Evolutionary conservation across 2,113 vertebrate genomes (phyloP).

Genomic region (Lophius piscatorius): DNA sequence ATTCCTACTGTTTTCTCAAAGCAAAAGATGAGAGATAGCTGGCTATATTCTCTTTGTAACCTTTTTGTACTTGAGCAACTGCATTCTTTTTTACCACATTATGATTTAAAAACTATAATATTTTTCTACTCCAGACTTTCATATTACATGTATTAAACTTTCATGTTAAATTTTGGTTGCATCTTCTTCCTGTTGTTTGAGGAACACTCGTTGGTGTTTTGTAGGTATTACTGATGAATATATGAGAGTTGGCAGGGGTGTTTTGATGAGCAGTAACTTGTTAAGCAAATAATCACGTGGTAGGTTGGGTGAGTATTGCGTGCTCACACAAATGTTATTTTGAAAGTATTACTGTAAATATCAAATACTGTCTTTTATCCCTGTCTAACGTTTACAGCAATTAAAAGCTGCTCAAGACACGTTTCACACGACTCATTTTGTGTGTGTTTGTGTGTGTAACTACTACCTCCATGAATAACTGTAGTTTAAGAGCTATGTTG

Average conservation of each 20-base stretch:
- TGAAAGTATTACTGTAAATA: slow-evolving; percentile 91
- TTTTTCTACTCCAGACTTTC: slow-evolving; percentile 69
- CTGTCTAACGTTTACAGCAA: slow-evolving; percentile 84
- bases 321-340: slow-evolving; percentile 89
- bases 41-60: slow-evolving; percentile 78
- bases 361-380: slow-evolving; percentile 88
- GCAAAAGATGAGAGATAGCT: slow-evolving; percentile 77
- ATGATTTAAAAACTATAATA: slow-evolving; percentile 78
- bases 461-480: no score
- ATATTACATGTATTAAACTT: slow-evolving; percentile 39
- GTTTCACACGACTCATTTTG: slow-evolving; percentile 2
- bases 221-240: slow-evolving; percentile 7
- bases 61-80: slow-evolving; percentile 66
- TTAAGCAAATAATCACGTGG: slow-evolving; percentile 29
- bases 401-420: slow-evolving; percentile 40
- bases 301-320: slow-evolving; percentile 66
- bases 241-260: slow-evolving; percentile 21
- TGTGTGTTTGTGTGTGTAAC: background rate
- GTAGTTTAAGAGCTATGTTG: no score
- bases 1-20: slow-evolving; percentile 62
- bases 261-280: slow-evolving; percentile 34
- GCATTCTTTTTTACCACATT: slow-evolving; percentile 56
- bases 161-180: slow-evolving; percentile 23
- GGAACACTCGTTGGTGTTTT: slow-evolving; percentile 8
- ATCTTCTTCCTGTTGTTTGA: slow-evolving; percentile 21